phyloP scores from a whole-genome alignment of 2,113 vertebrate genomes.

The Myotis yumanensis region DNA sequence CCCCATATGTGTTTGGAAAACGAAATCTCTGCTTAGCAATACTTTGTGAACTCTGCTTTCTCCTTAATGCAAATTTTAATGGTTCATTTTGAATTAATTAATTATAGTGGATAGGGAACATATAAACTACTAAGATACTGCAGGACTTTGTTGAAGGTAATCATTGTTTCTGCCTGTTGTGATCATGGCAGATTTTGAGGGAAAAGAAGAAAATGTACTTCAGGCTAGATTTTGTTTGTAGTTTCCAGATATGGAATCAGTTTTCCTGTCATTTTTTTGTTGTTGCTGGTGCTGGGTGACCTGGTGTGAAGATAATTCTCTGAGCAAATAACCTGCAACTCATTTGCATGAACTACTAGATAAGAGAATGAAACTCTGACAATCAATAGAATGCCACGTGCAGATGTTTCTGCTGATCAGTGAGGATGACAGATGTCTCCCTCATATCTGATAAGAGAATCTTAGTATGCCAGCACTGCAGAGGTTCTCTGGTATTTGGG shows the following conservation, averaged over 20 bases:
- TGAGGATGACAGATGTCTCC: not conserved
- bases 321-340: not conserved
- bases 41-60: not conserved
- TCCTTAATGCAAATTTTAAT: not conserved
- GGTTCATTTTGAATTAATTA: slow-evolving; percentile 9
- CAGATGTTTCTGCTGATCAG: not conserved
- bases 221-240: not conserved
- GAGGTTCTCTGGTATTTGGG: not conserved
- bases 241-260: not conserved
- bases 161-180: not conserved
- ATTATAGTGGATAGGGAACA: not conserved
- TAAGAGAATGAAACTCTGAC: not conserved
- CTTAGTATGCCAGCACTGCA: not conserved
- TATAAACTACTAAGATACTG: not conserved
- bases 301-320: not conserved
- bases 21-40: not conserved
- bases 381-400: not conserved
- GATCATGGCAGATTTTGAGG: not conserved
- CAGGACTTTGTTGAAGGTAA: not conserved
- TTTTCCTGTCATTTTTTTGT: not conserved
- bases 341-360: not conserved
- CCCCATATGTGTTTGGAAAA: not conserved
- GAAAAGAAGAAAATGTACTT: not conserved
- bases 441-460: not conserved
- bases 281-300: not conserved